Evolutionary conservation across 2,113 vertebrate species (phyloP).

Genomic region (Cynoglossus semilaevis): DNA sequence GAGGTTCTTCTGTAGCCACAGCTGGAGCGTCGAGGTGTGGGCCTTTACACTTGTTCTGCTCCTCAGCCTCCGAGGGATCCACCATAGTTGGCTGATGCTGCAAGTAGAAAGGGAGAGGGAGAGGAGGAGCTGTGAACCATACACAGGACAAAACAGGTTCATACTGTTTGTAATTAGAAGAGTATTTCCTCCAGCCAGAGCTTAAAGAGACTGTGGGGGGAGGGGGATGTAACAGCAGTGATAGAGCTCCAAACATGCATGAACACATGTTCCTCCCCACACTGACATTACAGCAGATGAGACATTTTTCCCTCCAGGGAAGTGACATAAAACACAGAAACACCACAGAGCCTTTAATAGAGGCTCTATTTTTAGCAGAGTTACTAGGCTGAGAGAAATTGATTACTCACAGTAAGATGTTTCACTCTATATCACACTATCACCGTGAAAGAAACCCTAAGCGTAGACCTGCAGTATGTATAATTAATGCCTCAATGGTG

Average conservation of each 20-base stretch:
- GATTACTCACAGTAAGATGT: conserved; percentile 52
- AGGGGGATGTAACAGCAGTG: conserved; percentile 29
- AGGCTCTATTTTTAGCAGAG: conserved; percentile 60
- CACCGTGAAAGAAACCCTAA: conserved; percentile 19
- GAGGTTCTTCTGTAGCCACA: conserved; percentile 58
- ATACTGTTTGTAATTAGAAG: conserved; percentile 49
- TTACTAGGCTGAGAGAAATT: conserved; percentile 64
- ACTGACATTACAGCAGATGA: conserved; percentile 58
- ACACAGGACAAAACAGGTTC: conserved; percentile 21
- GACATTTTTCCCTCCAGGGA: conserved; percentile 56
- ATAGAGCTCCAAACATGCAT: conserved; percentile 54
- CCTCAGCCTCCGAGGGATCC: conserved; percentile 76
- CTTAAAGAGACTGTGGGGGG: conserved; percentile 57
- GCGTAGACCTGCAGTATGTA: not conserved
- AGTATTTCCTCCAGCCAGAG: conserved; percentile 46
- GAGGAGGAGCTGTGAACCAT: not conserved
- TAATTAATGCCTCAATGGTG: not conserved
- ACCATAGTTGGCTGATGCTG: conserved; percentile 73
- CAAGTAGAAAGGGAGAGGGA: conserved; percentile 6
- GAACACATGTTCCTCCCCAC: conserved; percentile 58
- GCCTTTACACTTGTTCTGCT: conserved; percentile 69
- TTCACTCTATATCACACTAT: conserved; percentile 55
- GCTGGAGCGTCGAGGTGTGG: conserved; percentile 53
- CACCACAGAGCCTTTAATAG: conserved; percentile 42
- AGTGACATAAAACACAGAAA: conserved; percentile 57